These are phyloP conservation scores for Calvadosia cruxmelitensis DNA, from an alignment of 30 jellyfish, hydroid and myxozoan species.

Conservation along the genomic window DNA sequence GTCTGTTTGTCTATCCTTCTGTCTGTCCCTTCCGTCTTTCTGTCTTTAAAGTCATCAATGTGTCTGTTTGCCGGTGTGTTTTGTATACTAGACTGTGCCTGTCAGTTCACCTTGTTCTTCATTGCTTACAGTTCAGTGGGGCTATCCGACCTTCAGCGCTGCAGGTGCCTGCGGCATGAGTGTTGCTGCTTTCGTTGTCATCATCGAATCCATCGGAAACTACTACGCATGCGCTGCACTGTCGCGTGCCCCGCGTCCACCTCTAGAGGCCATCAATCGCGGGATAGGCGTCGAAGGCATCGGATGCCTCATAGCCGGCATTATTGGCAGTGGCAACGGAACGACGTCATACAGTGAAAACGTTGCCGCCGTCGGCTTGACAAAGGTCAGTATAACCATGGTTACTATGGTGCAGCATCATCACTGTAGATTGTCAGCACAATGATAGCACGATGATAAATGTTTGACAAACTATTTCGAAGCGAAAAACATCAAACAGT, in stretches of 20 bases:
- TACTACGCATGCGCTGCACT: background rate
- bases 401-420: background rate
- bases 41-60: too few species aligned
- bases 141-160: conserved; percentile 3
- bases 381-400: background rate
- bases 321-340: conserved; percentile 1
- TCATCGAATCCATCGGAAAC: conserved; percentile 3
- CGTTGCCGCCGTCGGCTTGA: conserved; percentile 2
- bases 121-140: conserved; percentile 5
- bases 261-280: background rate
- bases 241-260: conserved; percentile 2
- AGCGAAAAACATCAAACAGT: too few species aligned
- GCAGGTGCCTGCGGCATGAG: conserved; percentile 1
- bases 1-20: too few species aligned
- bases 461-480: too few species aligned
- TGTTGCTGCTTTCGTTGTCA: background rate
- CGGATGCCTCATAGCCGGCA: conserved; percentile 5
- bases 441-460: too few species aligned
- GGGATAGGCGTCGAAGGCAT: conserved; percentile 3
- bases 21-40: too few species aligned
- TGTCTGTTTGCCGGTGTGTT: too few species aligned
- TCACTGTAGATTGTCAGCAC: background rate
- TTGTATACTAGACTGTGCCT: too few species aligned
- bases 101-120: too few species aligned
- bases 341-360: conserved; percentile 7